These are phyloP conservation scores for Hylyphantes graminicola DNA, from an alignment of 1,140 invertebrate species.

Conservation along the genomic window DNA sequence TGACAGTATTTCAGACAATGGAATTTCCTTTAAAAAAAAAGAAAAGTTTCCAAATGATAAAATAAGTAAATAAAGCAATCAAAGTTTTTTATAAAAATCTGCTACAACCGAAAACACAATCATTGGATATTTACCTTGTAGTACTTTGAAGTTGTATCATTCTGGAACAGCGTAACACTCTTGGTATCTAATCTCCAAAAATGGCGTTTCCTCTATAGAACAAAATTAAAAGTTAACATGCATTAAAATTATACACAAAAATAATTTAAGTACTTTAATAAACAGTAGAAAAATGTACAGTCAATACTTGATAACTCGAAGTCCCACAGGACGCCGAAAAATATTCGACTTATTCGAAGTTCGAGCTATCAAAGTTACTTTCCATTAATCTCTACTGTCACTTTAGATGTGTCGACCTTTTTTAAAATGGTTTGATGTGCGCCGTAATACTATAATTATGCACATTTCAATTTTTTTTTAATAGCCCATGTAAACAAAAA, in stretches of 20 bases:
- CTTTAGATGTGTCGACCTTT: no score
- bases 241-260: not conserved
- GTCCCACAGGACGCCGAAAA: no score
- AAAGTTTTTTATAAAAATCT: no score
- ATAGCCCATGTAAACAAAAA: no score
- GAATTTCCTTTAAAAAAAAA: slow-evolving; percentile 76
- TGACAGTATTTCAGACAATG: slow-evolving; percentile 85
- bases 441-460: no score
- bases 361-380: no score
- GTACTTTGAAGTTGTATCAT: slow-evolving; percentile 71
- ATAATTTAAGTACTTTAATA: not conserved
- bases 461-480: no score
- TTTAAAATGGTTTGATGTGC: no score
- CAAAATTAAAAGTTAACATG: not conserved
- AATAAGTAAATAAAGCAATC: not conserved
- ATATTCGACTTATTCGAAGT: no score
- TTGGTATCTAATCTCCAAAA: slow-evolving; percentile 98
- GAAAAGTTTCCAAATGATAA: not conserved
- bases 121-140: slow-evolving; percentile 67
- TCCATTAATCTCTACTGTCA: no score
- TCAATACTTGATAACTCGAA: no score
- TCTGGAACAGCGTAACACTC: slow-evolving; percentile 87
- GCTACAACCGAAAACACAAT: not conserved
- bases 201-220: slow-evolving; percentile 72
- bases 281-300: not conserved